A percentile compares a stretch with the other conserved stretches of the same genome.
phyloP scores from a whole-genome alignment of 2,797 vertebrate genomes.

The Silurus lanzhouensis region DNA sequence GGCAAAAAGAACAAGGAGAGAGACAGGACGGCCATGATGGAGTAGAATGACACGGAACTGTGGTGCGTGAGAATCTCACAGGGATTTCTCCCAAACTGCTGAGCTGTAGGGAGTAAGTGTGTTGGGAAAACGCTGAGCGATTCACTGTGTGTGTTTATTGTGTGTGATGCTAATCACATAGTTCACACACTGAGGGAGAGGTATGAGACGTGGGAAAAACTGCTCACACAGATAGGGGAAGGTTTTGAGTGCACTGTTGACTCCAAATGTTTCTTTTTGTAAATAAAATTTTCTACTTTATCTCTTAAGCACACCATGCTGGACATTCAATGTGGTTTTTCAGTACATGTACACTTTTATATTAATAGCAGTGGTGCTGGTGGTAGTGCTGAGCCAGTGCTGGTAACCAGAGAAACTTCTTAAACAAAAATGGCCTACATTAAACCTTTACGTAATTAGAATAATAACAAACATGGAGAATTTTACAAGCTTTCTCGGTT shows the following conservation, averaged over 20 bases:
- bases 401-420: conserved; percentile 5
- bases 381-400: not conserved
- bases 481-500: conserved; percentile 5
- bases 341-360: not conserved
- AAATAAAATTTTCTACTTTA: not conserved
- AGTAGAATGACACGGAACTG: conserved; percentile 60
- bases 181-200: conserved; percentile 44
- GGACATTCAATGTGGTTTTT: not conserved
- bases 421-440: not conserved
- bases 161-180: conserved; percentile 50
- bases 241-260: conserved; percentile 23
- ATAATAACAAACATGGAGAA: not conserved
- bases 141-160: conserved; percentile 50
- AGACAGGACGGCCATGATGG: conserved; percentile 25
- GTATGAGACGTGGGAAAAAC: conserved; percentile 53
- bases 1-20: not conserved
- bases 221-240: conserved; percentile 38
- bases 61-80: conserved; percentile 66
- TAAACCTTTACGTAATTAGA: conserved; percentile 18
- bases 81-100: conserved; percentile 60
- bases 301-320: not conserved
- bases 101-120: conserved; percentile 51
- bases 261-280: not conserved
- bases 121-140: conserved; percentile 68
- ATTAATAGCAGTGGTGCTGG: not conserved